phyloP scores from a whole-genome alignment of 2,797 vertebrate species.

The Danio albolineatus region DNA sequence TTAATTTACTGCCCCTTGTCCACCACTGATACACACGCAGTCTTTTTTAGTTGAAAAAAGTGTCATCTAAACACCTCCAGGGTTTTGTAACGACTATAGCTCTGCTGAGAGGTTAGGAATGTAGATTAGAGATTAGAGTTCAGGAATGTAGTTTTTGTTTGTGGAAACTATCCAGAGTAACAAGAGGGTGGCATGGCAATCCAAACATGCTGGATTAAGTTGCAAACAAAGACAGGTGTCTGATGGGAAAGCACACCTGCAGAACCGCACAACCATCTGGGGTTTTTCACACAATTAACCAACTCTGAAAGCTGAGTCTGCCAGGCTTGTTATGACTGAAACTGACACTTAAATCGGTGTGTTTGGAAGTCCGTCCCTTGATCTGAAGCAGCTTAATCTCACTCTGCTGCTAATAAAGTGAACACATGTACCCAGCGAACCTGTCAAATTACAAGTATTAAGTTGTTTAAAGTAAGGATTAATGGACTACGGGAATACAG shows the following conservation, averaged over 20 bases:
- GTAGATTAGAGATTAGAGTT: conserved; percentile 68
- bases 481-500: conserved; percentile 28
- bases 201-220: conserved; percentile 50
- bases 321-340: conserved; percentile 58
- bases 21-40: no score
- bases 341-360: conserved; percentile 57
- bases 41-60: no score
- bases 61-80: no score
- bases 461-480: conserved; percentile 57
- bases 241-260: conserved; percentile 58
- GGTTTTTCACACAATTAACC: conserved; percentile 47
- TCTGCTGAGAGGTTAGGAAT: conserved; percentile 64
- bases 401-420: conserved; percentile 48
- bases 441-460: conserved; percentile 59
- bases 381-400: conserved; percentile 58
- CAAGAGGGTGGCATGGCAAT: conserved; percentile 66
- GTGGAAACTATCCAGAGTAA: conserved; percentile 65
- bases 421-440: conserved; percentile 23
- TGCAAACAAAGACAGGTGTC: conserved; percentile 63
- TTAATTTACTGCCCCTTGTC: no score
- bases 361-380: conserved; percentile 51
- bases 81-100: conserved; percentile 68
- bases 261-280: conserved; percentile 51
- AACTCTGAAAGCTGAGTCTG: conserved; percentile 53
- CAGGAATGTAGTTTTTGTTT: conserved; percentile 64